These are phyloP conservation scores for Phytoseiulus persimilis DNA, from an alignment of 2,888 invertebrate genomes.

Conservation along the genomic window DNA sequence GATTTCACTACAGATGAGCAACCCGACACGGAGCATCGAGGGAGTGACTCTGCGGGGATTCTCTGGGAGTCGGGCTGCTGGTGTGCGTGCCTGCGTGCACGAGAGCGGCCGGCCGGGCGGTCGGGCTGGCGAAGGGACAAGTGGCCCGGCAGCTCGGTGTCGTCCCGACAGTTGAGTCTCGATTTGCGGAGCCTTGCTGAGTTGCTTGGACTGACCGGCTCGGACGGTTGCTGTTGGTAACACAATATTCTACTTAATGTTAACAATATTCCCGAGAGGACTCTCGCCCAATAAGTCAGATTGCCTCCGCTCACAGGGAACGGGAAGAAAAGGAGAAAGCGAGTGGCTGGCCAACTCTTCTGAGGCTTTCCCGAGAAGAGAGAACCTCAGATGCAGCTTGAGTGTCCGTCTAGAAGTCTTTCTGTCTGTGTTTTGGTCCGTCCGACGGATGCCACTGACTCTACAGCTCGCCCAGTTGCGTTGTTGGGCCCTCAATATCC, in stretches of 20 bases:
- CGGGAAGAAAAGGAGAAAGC: neutral
- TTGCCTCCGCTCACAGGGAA: conserved; percentile 7
- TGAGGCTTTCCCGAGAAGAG: neutral
- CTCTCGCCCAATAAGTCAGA: conserved; percentile 36
- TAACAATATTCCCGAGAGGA: conserved; percentile 36
- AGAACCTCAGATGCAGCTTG: neutral
- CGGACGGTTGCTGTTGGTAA: conserved; percentile 19
- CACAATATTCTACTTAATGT: conserved; percentile 39
- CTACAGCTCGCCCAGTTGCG: too few relatives aligned
- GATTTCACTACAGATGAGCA: neutral
- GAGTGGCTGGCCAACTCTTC: neutral
- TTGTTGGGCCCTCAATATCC: neutral
- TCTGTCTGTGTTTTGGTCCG: neutral
- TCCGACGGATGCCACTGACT: too few relatives aligned
- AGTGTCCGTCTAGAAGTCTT: neutral
- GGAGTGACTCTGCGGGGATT: neutral
- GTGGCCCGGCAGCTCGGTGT: neutral
- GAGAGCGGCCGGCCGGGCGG: too few relatives aligned
- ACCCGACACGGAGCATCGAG: neutral
- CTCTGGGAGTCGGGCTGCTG: neutral
- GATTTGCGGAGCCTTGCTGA: neutral
- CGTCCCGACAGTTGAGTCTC: too few relatives aligned
- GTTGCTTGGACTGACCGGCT: neutral
- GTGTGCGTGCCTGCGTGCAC: too few relatives aligned
- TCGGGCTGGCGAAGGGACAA: too few relatives aligned